phyloP scores from a whole-genome alignment of 2,888 invertebrate genomes.

The Phortica magna region DNA sequence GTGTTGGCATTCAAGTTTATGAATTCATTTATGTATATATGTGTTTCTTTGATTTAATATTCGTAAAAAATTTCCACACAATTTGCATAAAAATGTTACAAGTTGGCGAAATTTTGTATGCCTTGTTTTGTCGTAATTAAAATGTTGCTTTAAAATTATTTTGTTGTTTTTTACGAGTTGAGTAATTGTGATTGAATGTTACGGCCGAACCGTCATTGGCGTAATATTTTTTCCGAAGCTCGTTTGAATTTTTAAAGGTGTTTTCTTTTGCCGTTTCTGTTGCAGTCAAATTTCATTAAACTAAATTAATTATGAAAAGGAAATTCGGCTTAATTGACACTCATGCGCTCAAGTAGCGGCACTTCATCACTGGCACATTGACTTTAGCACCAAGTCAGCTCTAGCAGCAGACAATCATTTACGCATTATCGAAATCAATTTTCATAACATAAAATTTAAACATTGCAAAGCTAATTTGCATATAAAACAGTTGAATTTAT shows the following conservation, averaged over 20 bases:
- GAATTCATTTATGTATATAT: background rate
- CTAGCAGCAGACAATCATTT: conserved; percentile 58
- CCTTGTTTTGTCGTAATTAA: conserved; percentile 31
- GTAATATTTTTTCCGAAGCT: no score
- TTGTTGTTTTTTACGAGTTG: background rate
- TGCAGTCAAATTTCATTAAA: conserved; percentile 38
- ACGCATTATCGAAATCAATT: conserved; percentile 69
- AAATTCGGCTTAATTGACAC: conserved; percentile 56
- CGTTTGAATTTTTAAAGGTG: background rate
- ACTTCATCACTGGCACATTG: background rate
- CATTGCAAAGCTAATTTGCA: conserved; percentile 74
- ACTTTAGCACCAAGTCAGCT: background rate
- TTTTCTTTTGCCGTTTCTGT: background rate
- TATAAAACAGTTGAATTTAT: conserved; percentile 76
- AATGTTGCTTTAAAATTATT: conserved; percentile 3
- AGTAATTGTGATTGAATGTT: background rate
- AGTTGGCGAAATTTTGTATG: background rate
- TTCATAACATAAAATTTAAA: conserved; percentile 54
- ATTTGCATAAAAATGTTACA: conserved; percentile 63
- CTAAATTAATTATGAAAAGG: conserved; percentile 57
- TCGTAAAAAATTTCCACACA: conserved; percentile 52
- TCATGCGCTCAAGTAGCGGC: conserved; percentile 45
- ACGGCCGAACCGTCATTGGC: no score
- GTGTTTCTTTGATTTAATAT: conserved; percentile 41
- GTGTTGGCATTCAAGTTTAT: conserved; percentile 60